phyloP scores from a whole-genome alignment of 1,140 invertebrate genomes.

The Phenacoccus solenopsis region DNA sequence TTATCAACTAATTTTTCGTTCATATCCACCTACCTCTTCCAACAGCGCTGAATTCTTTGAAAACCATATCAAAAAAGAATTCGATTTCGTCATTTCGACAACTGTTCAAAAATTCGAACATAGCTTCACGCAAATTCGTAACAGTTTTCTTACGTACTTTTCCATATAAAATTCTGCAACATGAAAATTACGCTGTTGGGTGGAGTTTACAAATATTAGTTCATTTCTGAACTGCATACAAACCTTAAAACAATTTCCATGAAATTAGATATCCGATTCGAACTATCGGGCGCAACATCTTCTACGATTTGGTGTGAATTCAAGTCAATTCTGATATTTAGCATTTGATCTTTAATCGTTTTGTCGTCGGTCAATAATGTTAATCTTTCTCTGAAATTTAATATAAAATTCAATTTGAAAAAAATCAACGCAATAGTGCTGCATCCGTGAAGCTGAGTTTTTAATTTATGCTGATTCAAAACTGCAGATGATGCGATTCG shows the following conservation, averaged over 20 bases:
- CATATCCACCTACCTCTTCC: too few relatives aligned
- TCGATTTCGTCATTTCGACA: constrained; percentile 63
- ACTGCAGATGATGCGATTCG: too few relatives aligned
- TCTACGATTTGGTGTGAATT: constrained; percentile 38
- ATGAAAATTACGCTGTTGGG: constrained; percentile 61
- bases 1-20: too few relatives aligned
- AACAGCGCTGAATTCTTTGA: constrained; percentile 54
- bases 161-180: constrained; percentile 67
- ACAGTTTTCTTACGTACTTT: constrained; percentile 53
- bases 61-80: constrained; percentile 69
- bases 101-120: constrained; percentile 73
- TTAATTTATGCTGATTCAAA: too few relatives aligned
- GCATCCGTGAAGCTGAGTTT: too few relatives aligned
- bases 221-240: too few relatives aligned
- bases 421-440: background rate
- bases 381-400: constrained; percentile 58
- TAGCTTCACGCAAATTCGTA: constrained; percentile 54
- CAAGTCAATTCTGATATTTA: constrained; percentile 59
- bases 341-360: constrained; percentile 71
- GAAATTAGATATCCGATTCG: too few relatives aligned
- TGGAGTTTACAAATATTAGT: too few relatives aligned
- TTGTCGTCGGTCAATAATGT: constrained; percentile 70
- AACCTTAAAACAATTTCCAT: constrained; percentile 2
- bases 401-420: background rate
- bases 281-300: background rate